phyloP scores from a whole-genome alignment of 2,113 vertebrate genomes.

The Rostratula benghalensis region DNA sequence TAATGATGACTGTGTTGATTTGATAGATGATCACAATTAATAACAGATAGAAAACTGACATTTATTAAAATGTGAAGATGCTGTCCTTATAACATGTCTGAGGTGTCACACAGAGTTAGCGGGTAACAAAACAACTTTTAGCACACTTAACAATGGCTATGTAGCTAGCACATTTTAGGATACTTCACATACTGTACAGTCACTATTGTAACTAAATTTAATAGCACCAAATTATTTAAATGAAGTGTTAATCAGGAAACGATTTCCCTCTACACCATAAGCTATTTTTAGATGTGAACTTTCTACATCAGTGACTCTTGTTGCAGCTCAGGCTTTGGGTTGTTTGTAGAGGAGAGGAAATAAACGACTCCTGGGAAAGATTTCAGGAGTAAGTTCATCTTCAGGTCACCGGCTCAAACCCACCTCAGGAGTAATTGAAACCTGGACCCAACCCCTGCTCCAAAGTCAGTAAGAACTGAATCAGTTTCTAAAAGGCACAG shows the following conservation, averaged over 20 bases:
- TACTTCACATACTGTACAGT: slow-evolving; percentile 31
- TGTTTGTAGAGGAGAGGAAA: slow-evolving; percentile 50
- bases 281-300: slow-evolving; percentile 62
- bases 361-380: slow-evolving; percentile 30
- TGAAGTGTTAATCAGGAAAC: slow-evolving; percentile 61
- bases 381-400: slow-evolving; percentile 2
- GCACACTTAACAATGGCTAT: not conserved
- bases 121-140: slow-evolving; percentile 35
- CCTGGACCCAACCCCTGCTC: not conserved
- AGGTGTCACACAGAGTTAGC: slow-evolving; percentile 45
- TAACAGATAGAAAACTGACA: slow-evolving; percentile 1
- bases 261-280: slow-evolving; percentile 21
- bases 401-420: slow-evolving; percentile 11
- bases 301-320: slow-evolving; percentile 45
- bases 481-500: not conserved
- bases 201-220: slow-evolving; percentile 2
- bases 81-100: not conserved
- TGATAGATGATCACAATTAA: slow-evolving; percentile 39
- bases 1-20: not conserved
- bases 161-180: slow-evolving; percentile 29
- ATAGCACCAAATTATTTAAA: slow-evolving; percentile 51
- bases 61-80: not conserved
- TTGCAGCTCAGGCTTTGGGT: slow-evolving; percentile 8
- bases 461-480: not conserved
- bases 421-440: not conserved